A percentile compares a stretch with the other conserved stretches of the same genome.
phyloP scores from a whole-genome alignment of 2,888 invertebrate genomes.

The Papilio elwesi region DNA sequence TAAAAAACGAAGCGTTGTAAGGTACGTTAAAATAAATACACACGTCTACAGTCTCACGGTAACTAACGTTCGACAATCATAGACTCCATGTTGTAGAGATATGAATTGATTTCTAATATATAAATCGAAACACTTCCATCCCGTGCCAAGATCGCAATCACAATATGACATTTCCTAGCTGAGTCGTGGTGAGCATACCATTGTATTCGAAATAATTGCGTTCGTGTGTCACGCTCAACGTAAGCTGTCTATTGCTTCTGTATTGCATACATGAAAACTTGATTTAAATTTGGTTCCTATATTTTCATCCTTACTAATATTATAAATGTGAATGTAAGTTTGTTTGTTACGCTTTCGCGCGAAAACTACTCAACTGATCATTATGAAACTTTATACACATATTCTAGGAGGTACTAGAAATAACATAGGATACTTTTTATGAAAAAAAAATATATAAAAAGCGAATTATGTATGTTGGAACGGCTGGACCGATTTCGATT shows the following conservation, averaged over 20 bases:
- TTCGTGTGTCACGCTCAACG: slow-evolving; percentile 61
- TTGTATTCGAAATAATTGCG: slow-evolving; percentile 62
- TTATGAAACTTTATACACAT: too few relatives aligned
- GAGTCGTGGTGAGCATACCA: slow-evolving; percentile 54
- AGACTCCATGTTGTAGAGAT: slow-evolving; percentile 45
- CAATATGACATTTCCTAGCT: slow-evolving; percentile 20
- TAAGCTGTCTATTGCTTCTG: slow-evolving; percentile 44
- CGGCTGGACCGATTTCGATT: too few relatives aligned
- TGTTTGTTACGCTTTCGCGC: too few relatives aligned
- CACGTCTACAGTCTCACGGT: slow-evolving; percentile 36
- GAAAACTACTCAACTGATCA: too few relatives aligned
- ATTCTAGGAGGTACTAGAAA: too few relatives aligned
- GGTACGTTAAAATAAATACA: too few relatives aligned
- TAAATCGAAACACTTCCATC: slow-evolving; percentile 44
- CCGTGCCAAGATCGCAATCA: slow-evolving; percentile 47
- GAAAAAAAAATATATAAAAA: too few relatives aligned
- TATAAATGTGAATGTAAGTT: too few relatives aligned
- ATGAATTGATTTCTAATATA: slow-evolving; percentile 49
- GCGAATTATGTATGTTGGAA: too few relatives aligned
- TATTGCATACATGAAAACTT: slow-evolving; percentile 44
- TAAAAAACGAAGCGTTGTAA: too few relatives aligned
- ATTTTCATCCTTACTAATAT: too few relatives aligned
- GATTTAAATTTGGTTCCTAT: background rate
- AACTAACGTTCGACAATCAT: slow-evolving; percentile 45
- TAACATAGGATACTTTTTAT: too few relatives aligned